A percentile compares a stretch with the other conserved stretches of the same genome.
Conservation (phyloP, 2,888 invertebrate species). For the Rhamnusium bicolor region DNA sequence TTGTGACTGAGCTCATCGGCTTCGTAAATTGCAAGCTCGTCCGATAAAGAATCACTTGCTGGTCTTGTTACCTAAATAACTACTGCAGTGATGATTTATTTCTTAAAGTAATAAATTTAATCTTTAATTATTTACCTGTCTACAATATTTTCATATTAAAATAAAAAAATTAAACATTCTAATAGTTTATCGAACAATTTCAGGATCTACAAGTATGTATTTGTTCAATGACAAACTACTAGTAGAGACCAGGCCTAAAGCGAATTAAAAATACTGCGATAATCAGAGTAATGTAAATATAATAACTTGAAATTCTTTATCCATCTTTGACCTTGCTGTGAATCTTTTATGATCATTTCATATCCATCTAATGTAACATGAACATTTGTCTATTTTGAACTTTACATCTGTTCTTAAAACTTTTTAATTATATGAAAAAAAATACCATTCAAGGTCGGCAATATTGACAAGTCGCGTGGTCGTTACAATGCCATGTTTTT, state of each 20-base stretch:
- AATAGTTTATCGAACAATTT: too few relatives aligned
- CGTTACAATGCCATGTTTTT: slow-evolving; percentile 45
- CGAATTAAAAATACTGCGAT: not conserved
- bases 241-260: not conserved
- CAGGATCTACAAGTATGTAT: too few relatives aligned
- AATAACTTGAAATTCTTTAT: slow-evolving; percentile 29
- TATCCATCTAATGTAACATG: slow-evolving; percentile 33
- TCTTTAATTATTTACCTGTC: too few relatives aligned
- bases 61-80: too few relatives aligned
- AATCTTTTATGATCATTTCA: slow-evolving; percentile 21
- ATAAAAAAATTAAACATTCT: too few relatives aligned
- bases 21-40: too few relatives aligned
- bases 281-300: slow-evolving; percentile 27
- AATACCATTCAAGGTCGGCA: slow-evolving; percentile 40
- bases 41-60: too few relatives aligned
- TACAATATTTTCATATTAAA: too few relatives aligned
- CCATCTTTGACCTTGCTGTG: slow-evolving; percentile 31
- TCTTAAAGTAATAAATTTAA: too few relatives aligned
- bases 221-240: not conserved
- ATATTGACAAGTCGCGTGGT: slow-evolving; percentile 36
- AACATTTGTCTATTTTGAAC: slow-evolving; percentile 42
- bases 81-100: too few relatives aligned
- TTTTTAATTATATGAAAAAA: slow-evolving; percentile 48
- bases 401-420: slow-evolving; percentile 44
- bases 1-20: too few relatives aligned